phyloP scores from a whole-genome alignment of 2,888 invertebrate genomes.

The Ferdinandea cuprea region DNA sequence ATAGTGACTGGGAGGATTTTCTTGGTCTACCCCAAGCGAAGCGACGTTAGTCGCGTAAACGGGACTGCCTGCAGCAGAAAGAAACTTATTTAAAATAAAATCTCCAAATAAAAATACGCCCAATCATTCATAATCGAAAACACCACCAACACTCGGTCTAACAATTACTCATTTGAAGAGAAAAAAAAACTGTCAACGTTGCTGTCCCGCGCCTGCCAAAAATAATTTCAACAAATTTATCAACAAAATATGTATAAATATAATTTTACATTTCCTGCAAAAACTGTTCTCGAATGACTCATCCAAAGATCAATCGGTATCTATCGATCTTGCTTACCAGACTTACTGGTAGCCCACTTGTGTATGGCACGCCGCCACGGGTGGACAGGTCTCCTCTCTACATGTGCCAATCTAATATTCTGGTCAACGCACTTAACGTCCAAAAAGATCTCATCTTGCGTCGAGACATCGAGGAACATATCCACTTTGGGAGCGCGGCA shows the following conservation, averaged over 20 bases:
- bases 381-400: background rate
- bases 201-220: constrained; percentile 54
- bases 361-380: background rate
- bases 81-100: too few species aligned
- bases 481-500: constrained; percentile 27
- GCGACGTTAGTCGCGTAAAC: too few species aligned
- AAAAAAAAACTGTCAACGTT: constrained; percentile 49
- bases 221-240: constrained; percentile 59
- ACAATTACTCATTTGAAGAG: constrained; percentile 25
- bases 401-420: constrained; percentile 43
- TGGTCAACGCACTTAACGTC: constrained; percentile 69
- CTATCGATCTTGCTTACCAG: constrained; percentile 67
- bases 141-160: background rate
- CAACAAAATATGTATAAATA: constrained; percentile 36
- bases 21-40: too few species aligned
- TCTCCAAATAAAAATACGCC: background rate
- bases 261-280: constrained; percentile 37
- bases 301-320: constrained; percentile 62
- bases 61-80: too few species aligned
- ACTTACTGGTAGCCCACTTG: constrained; percentile 48
- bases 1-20: too few species aligned
- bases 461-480: background rate
- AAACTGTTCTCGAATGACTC: constrained; percentile 17
- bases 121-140: too few species aligned
- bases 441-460: constrained; percentile 24